Percentiles rank a stretch among this genome's conserved stretches.
Conservation (phyloP, 1,140 invertebrate genomes). For the Augochlora pura region DNA sequence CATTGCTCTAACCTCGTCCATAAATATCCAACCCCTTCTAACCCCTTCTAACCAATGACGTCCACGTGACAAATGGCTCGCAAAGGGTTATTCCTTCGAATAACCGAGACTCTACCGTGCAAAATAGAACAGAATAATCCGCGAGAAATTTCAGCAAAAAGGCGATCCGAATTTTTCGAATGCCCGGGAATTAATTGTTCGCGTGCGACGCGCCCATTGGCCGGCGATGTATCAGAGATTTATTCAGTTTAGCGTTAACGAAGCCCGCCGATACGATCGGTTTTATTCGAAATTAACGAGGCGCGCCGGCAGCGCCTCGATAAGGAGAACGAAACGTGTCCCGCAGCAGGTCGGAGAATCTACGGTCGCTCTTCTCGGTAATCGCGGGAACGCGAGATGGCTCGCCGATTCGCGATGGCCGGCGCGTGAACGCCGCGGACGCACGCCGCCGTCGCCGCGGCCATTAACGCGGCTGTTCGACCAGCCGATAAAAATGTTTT, state of each 20-base stretch:
- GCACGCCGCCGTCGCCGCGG: too few relatives aligned
- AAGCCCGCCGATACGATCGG: constrained; percentile 10
- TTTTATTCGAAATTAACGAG: constrained; percentile 15
- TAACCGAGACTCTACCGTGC: too few relatives aligned
- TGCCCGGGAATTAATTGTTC: neutral
- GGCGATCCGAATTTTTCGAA: too few relatives aligned
- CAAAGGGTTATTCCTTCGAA: too few relatives aligned
- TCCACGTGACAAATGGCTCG: too few relatives aligned
- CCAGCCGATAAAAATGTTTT: neutral
- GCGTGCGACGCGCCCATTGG: constrained; percentile 24
- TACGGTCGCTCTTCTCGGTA: neutral
- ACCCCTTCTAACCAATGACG: too few relatives aligned
- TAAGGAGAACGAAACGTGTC: neutral
- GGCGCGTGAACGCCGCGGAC: neutral
- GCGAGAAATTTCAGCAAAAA: too few relatives aligned
- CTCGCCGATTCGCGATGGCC: neutral
- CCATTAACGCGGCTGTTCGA: neutral
- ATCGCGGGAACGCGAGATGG: neutral
- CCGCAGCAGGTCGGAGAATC: neutral
- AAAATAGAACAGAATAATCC: too few relatives aligned
- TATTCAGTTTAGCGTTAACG: constrained; percentile 14
- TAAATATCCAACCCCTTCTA: too few relatives aligned
- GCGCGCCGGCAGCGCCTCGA: neutral
- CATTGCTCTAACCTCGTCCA: too few relatives aligned
- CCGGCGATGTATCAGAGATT: constrained; percentile 23